A percentile compares a stretch with the other conserved stretches of the same genome.
phyloP scores from a whole-genome alignment of 2,113 vertebrate genomes.

The Sinocyclocheilus anshuiensis region DNA sequence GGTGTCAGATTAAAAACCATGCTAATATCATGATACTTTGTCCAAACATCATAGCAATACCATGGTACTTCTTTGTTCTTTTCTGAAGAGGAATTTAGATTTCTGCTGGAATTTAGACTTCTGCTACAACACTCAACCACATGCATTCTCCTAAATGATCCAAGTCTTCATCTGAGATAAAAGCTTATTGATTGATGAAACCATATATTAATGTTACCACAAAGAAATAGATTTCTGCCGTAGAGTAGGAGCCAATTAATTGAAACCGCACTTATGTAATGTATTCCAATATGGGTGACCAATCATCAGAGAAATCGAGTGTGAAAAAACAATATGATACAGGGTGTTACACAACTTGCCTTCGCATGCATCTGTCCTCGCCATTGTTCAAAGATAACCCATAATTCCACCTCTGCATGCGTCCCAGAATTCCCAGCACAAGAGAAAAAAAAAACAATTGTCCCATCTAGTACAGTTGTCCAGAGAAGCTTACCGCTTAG shows the following conservation, averaged over 20 bases:
- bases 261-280: neutral
- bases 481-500: neutral
- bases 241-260: neutral
- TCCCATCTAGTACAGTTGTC: neutral
- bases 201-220: constrained; percentile 3
- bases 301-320: constrained; percentile 6
- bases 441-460: neutral
- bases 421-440: neutral
- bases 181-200: neutral
- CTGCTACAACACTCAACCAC: neutral
- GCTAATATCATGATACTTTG: neutral
- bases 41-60: neutral
- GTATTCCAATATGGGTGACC: neutral
- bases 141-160: neutral
- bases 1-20: neutral
- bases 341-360: neutral
- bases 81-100: neutral
- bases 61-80: neutral
- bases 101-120: neutral
- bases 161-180: neutral
- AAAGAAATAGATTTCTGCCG: neutral
- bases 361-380: neutral
- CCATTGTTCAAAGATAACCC: neutral
- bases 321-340: neutral
- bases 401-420: neutral